phyloP scores from a whole-genome alignment of 1,140 invertebrate genomes.

The Oryctes rhinoceros region DNA sequence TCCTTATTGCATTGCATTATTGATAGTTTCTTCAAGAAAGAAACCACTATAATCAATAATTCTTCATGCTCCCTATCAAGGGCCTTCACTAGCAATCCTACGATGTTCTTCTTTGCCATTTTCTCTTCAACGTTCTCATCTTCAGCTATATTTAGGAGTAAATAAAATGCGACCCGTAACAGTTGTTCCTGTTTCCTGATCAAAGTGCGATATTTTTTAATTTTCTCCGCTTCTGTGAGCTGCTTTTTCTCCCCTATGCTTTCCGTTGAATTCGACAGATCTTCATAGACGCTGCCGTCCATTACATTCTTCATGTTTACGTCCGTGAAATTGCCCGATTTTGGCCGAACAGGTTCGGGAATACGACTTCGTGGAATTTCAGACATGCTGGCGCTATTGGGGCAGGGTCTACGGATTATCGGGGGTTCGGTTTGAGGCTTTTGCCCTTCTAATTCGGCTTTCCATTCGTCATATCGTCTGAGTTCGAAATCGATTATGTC shows the following conservation, averaged over 20 bases:
- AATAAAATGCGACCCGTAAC: slow-evolving; percentile 86
- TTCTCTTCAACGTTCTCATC: slow-evolving; percentile 95
- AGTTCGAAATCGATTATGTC: slow-evolving; percentile 96
- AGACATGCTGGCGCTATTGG: slow-evolving; percentile 59
- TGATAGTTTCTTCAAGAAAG: slow-evolving; percentile 95
- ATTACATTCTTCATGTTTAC: slow-evolving; percentile 57
- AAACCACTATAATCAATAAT: slow-evolving; percentile 89
- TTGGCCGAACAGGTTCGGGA: slow-evolving; percentile 72
- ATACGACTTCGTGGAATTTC: slow-evolving; percentile 73
- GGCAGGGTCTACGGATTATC: slow-evolving; percentile 56
- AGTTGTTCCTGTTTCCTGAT: slow-evolving; percentile 91
- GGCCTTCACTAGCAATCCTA: slow-evolving; percentile 86
- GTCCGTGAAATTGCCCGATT: slow-evolving; percentile 72
- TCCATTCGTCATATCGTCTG: slow-evolving; percentile 92
- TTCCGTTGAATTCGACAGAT: slow-evolving; percentile 68
- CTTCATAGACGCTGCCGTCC: slow-evolving; percentile 71
- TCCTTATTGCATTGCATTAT: slow-evolving; percentile 95
- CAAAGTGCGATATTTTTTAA: slow-evolving; percentile 56
- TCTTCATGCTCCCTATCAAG: slow-evolving; percentile 87
- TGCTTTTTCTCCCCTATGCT: slow-evolving; percentile 86
- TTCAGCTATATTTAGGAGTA: slow-evolving; percentile 94
- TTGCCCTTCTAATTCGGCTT: slow-evolving; percentile 81
- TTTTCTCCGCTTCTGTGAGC: slow-evolving; percentile 63
- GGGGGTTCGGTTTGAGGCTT: slow-evolving; percentile 59
- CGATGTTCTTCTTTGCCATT: slow-evolving; percentile 94